Conservation (phyloP, 2,113 vertebrate species). For the Halcyon malimbica region DNA sequence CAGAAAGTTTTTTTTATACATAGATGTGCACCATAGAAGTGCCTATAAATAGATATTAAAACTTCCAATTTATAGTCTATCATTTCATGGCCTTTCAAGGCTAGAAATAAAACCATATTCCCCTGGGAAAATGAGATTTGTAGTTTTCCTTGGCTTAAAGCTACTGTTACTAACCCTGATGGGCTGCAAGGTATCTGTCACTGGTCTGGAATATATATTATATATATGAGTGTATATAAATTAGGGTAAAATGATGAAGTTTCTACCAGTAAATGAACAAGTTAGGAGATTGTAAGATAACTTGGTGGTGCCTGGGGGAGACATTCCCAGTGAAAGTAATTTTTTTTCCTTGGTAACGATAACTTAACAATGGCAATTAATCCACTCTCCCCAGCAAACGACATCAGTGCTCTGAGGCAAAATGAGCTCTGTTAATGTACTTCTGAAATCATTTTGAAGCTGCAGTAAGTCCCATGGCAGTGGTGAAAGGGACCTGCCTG, state of each 20-base stretch:
- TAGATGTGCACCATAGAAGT: conserved; percentile 10
- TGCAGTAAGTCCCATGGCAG: not conserved
- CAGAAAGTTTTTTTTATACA: conserved; percentile 48
- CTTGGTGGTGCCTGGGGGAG: not conserved
- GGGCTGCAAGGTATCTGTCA: not conserved
- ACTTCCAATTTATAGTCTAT: conserved; percentile 64
- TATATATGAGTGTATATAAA: conserved; percentile 11
- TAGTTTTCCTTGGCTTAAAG: conserved; percentile 50
- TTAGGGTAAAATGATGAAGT: not conserved
- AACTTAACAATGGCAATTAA: conserved; percentile 56
- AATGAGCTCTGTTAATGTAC: not conserved
- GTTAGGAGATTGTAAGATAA: conserved; percentile 3
- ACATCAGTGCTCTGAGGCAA: conserved; percentile 7
- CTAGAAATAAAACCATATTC: conserved; percentile 55
- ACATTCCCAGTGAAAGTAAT: not conserved
- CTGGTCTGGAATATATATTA: not conserved
- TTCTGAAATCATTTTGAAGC: not conserved
- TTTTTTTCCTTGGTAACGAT: conserved; percentile 9
- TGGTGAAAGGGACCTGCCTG: not conserved
- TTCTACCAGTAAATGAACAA: conserved; percentile 14
- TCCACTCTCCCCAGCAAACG: not conserved
- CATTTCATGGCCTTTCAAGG: conserved; percentile 63
- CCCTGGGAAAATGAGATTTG: conserved; percentile 63
- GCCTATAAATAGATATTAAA: conserved; percentile 68
- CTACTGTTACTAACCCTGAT: conserved; percentile 30